Base-by-base conservation (phyloP, 2,113 vertebrate genomes). In the Barnardius zonarius region DNA sequence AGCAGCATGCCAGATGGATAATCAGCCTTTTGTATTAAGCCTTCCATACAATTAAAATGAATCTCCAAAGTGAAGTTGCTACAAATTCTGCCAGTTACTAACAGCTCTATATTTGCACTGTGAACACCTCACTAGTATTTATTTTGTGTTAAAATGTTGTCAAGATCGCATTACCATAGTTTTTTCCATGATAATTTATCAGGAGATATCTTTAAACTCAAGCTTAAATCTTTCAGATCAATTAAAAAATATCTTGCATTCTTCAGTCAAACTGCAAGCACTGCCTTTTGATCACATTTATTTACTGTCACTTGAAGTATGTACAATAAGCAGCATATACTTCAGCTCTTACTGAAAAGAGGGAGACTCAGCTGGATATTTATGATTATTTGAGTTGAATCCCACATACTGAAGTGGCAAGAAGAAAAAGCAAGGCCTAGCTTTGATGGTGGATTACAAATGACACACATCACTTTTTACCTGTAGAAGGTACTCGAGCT, bases 401-500 rank as follows among this genome's bases (percentile, higher is more conserved):
- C 13, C 18, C 54, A 81, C 44, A 64, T 39, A n/a, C 16, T 57
- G 41, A 62, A 88, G 24, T 75, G 14, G 17, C 35, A 86, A 5
- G 18, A 81, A 68, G 19, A 83, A 41, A 83, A 86, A 88, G 64
- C 11, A 83, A 83, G 27, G 23, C 16, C 3, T 5, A 46, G 14
- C 13, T 96, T 59, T 87, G 37, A 20, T 33, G 22, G 17, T 51
- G 30, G 52, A 68, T 77, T 83, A 86, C 8, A 66, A 67, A 77
- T 4, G 6, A 80, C 39, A 86, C 17, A 74, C 8, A 48, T 44
- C 5, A 64, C 25, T 52, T 95, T 97, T 97, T 94, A 99, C 99
- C 98, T 99, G 99, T 46, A 99, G 96, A 90, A 99, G 98, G 90
- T 99, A 99, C 83, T 99, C 99, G 11, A 99, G 98, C 88, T 99